Conservation (phyloP, 2,797 vertebrate genomes). For the Anguilla obscura region DNA sequence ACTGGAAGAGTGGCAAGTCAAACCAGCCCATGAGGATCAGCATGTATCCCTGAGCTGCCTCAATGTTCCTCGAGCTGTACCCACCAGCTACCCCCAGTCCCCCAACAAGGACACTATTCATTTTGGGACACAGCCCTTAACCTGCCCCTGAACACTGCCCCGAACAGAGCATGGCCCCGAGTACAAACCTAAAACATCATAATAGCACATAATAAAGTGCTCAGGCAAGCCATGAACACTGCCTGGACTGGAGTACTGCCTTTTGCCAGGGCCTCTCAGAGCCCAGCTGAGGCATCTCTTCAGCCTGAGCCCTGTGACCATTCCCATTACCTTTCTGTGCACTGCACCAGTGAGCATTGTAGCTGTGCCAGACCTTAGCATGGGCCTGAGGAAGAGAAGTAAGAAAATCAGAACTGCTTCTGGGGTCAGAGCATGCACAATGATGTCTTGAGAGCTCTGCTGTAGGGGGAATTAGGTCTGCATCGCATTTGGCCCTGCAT, state of each 20-base stretch:
- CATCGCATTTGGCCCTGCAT: background rate
- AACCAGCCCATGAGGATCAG: constrained; percentile 95
- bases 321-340: constrained; percentile 81
- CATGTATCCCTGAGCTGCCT: constrained; percentile 88
- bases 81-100: constrained; percentile 88
- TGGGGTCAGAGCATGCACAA: too few species aligned
- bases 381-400: constrained; percentile 75
- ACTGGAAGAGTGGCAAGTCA: constrained; percentile 90
- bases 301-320: background rate
- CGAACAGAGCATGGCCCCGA: background rate
- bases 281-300: too few species aligned
- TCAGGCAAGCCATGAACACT: background rate
- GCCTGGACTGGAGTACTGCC: background rate
- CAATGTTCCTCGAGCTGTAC: constrained; percentile 81
- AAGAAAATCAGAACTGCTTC: background rate
- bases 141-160: background rate
- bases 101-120: constrained; percentile 85
- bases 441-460: too few species aligned
- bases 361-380: constrained; percentile 87
- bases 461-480: too few species aligned
- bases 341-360: constrained; percentile 79
- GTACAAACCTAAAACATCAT: background rate
- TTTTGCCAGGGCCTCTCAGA: too few species aligned
- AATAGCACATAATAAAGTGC: background rate
- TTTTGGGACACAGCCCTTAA: constrained; percentile 51